Evolutionary conservation across 1,140 invertebrate genomes (phyloP).

Genomic region (Caenorhabditis briggsae): DNA sequence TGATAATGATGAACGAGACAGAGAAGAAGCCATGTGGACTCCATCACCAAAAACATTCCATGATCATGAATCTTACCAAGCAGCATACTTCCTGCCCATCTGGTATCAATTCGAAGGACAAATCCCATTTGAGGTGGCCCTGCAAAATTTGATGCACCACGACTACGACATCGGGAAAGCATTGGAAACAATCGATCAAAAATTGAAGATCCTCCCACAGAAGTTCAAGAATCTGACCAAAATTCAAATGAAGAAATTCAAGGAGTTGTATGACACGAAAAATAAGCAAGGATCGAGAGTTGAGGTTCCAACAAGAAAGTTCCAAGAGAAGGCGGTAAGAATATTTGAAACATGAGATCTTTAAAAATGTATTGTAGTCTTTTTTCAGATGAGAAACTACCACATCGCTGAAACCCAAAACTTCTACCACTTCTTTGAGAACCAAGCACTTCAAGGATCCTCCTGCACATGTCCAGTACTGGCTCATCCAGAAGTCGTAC

Average conservation of each 20-base stretch:
- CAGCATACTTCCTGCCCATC: background rate
- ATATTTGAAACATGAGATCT: background rate
- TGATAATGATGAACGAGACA: background rate
- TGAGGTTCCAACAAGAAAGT: too few relatives aligned
- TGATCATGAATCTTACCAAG: background rate
- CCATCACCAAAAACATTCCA: background rate
- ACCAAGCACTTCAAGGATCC: background rate
- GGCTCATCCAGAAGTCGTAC: background rate
- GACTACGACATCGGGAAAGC: background rate
- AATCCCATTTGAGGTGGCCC: background rate
- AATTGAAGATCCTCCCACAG: background rate
- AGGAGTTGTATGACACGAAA: background rate
- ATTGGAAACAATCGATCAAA: background rate
- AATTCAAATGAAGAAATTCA: background rate
- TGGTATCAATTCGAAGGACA: background rate
- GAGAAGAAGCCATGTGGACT: background rate
- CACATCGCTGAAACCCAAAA: background rate
- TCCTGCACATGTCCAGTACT: background rate
- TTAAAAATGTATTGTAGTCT: background rate
- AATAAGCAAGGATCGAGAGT: too few relatives aligned
- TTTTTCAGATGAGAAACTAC: slow-evolving; percentile 9
- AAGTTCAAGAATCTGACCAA: background rate
- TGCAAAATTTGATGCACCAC: background rate
- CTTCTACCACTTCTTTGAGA: background rate
- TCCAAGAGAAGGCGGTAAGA: background rate